Conservation (phyloP, 1,140 invertebrate genomes). For the Drosophila rufa region DNA sequence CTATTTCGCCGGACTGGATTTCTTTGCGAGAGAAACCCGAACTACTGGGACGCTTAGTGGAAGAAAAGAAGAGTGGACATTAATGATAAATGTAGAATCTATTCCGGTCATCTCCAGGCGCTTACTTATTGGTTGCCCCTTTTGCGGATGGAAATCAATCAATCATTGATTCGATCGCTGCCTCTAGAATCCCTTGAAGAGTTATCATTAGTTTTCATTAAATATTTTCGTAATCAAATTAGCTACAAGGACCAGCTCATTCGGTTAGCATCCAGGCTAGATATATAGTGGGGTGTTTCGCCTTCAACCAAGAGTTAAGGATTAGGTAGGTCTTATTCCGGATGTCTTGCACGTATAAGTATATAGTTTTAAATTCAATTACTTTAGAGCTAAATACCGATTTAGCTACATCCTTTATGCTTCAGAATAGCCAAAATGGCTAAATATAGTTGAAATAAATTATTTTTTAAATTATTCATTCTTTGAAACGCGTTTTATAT, state of each 20-base stretch:
- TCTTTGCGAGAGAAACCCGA: conserved; percentile 44
- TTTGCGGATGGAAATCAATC: conserved; percentile 38
- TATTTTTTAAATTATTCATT: too few species aligned
- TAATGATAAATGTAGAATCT: conserved; percentile 65
- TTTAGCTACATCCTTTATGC: too few species aligned
- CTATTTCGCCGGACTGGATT: conserved; percentile 38
- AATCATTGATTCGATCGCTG: conserved; percentile 41
- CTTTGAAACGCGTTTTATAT: too few species aligned
- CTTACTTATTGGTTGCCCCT: conserved; percentile 53
- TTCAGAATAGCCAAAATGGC: too few species aligned
- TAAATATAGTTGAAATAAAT: too few species aligned
- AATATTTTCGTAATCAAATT: conserved; percentile 21
- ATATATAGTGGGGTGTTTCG: too few species aligned
- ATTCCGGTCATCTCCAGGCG: conserved; percentile 41
- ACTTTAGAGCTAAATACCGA: too few species aligned
- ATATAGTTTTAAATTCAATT: background rate
- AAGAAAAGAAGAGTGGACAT: conserved; percentile 72
- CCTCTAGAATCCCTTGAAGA: conserved; percentile 49
- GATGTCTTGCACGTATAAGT: background rate
- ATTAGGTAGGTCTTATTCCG: background rate
- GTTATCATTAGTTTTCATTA: conserved; percentile 35
- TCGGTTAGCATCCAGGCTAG: background rate
- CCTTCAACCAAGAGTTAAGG: background rate
- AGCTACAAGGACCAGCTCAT: conserved; percentile 17
- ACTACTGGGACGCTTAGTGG: conserved; percentile 59